Base-by-base conservation (phyloP, 2,797 vertebrate genomes). In the Eutrigla gurnardus region DNA sequence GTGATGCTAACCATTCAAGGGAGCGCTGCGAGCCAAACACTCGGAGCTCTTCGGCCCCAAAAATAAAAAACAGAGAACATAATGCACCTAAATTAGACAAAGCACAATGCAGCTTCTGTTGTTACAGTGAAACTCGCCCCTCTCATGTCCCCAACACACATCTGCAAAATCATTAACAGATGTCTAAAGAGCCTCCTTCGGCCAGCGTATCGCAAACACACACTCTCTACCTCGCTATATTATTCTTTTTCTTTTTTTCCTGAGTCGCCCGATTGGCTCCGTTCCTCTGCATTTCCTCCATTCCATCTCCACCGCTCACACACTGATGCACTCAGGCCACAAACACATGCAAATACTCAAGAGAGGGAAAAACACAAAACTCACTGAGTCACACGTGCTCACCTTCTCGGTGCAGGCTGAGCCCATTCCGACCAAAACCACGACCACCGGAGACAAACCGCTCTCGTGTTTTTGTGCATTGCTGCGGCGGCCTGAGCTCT, bases 31-130 rank as follows among this genome's bases (percentile, higher is more conserved):
- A 85, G 78, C 85, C 83, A 88, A 25, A 82, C 59, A 47, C 53
- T 82, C 62, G 3, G 54, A 67, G 63, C 77, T 84, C 77, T 82
- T 57, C 71, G 78, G 80, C 3, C 18, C 80, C 65, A 86, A 81
- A 84, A 89, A 90, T 78, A 40, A 80, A 82, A 89, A 89, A 78
- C 13, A 33, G 79, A 88, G 79, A 86, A 89, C 81, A 91, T 83
- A 88, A 90, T 88, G 88, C 77, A 85, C 77, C 58, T 79, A 89
- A 94, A 92, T 93, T 85, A 93, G 82, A 89, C 87, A 88, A 88
- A 94, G 90, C 89, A 95, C 95, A 95, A 95, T 93, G 88, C 85
- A 72, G 92, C 94, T 94, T 93, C 93, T 95, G 93, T 94, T 95
- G 89, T 93, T 92, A 87, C 83, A 92, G 75, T 82, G 85, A 88